Conservation (phyloP, 2,888 invertebrate species). For the Erebia aethiops region DNA sequence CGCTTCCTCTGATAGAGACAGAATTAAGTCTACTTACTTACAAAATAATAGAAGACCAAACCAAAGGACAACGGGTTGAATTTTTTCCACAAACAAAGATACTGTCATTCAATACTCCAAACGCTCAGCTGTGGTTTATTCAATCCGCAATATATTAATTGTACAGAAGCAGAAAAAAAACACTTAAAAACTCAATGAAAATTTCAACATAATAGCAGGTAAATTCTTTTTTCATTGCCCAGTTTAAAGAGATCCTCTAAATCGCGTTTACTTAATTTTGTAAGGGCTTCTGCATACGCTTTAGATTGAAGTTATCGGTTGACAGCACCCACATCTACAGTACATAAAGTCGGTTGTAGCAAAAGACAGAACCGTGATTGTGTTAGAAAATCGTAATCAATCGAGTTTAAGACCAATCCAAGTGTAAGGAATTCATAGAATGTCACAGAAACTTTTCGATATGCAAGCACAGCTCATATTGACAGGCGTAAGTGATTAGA, state of each 20-base stretch:
- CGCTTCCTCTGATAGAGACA: neutral
- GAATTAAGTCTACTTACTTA: slow-evolving; percentile 17
- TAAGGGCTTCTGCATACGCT: slow-evolving; percentile 19
- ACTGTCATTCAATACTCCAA: slow-evolving; percentile 61
- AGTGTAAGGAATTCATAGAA: too few species aligned
- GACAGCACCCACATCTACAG: too few species aligned
- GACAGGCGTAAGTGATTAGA: too few species aligned
- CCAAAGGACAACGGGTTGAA: slow-evolving; percentile 34
- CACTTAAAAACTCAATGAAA: slow-evolving; percentile 57
- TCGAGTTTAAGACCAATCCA: too few species aligned
- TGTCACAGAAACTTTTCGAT: too few species aligned
- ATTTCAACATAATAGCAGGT: slow-evolving; percentile 64
- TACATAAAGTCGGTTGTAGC: too few species aligned
- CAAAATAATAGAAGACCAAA: slow-evolving; percentile 5
- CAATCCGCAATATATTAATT: slow-evolving; percentile 66
- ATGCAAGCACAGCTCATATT: too few species aligned
- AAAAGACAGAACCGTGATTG: too few species aligned
- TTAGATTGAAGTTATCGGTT: neutral
- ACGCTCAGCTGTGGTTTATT: slow-evolving; percentile 58
- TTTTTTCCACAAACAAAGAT: slow-evolving; percentile 49
- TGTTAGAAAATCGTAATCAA: too few species aligned
- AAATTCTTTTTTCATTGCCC: slow-evolving; percentile 45
- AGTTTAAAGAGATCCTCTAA: slow-evolving; percentile 42
- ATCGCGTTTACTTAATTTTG: slow-evolving; percentile 32
- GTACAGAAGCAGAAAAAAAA: slow-evolving; percentile 55